These are phyloP conservation scores for Pachyrhynchus sulphureomaculatus DNA, from an alignment of 1,140 invertebrate species.

Conservation along the genomic window DNA sequence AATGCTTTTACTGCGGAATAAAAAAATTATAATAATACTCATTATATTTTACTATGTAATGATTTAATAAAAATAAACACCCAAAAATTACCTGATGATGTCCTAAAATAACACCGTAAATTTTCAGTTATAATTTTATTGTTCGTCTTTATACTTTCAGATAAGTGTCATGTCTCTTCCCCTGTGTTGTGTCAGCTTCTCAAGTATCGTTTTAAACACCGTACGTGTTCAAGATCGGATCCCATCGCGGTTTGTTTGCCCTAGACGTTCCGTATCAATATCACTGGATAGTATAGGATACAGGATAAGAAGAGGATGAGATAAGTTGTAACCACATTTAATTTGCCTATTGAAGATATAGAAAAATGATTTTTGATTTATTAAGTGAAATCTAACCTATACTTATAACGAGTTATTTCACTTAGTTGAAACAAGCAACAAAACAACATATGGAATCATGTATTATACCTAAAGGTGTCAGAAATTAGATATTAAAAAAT, in stretches of 20 bases:
- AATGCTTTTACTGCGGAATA: slow-evolving; percentile 9
- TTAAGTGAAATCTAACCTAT: too few species aligned
- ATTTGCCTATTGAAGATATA: slow-evolving; percentile 2
- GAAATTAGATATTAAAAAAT: too few species aligned
- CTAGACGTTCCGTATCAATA: slow-evolving; percentile 17
- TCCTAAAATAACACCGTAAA: neutral
- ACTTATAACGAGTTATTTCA: too few species aligned
- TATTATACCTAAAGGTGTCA: too few species aligned
- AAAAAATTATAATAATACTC: neutral
- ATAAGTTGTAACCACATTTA: neutral
- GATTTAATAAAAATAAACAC: neutral
- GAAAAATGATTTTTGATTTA: too few species aligned
- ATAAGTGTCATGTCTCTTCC: slow-evolving; percentile 14
- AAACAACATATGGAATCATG: too few species aligned
- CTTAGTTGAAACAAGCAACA: too few species aligned
- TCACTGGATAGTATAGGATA: slow-evolving; percentile 12
- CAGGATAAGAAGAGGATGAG: neutral
- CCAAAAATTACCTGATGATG: neutral
- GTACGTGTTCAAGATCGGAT: slow-evolving; percentile 27
- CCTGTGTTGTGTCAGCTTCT: slow-evolving; percentile 13
- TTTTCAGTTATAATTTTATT: slow-evolving; percentile 6
- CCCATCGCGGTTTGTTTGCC: slow-evolving; percentile 17
- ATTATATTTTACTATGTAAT: too few species aligned
- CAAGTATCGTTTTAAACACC: slow-evolving; percentile 21
- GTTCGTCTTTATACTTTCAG: neutral